Evolutionary conservation across 2,888 invertebrate species (phyloP).

Genomic region (Thumatha senex): DNA sequence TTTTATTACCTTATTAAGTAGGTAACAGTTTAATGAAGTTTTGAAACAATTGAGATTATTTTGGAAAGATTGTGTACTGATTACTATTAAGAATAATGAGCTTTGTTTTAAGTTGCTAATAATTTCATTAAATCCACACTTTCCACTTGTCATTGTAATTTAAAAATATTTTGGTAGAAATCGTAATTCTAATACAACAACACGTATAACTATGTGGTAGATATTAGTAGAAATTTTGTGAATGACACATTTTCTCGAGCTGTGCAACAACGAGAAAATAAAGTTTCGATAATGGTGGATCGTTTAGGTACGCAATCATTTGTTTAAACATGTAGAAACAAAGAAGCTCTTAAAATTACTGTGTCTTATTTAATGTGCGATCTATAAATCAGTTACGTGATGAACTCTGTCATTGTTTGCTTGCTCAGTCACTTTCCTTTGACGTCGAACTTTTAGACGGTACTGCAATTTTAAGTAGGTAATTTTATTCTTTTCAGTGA

Average conservation of each 20-base stretch:
- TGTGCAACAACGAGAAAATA: constrained; percentile 53
- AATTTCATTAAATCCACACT: too few species aligned
- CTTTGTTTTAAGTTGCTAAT: too few species aligned
- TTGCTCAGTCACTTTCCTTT: constrained; percentile 73
- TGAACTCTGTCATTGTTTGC: constrained; percentile 66
- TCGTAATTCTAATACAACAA: neutral
- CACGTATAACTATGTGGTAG: constrained; percentile 39
- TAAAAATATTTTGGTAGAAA: neutral
- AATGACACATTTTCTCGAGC: constrained; percentile 70
- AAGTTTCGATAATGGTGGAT: constrained; percentile 75
- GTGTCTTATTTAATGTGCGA: constrained; percentile 17
- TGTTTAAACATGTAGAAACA: constrained; percentile 15
- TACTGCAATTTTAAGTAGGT: constrained; percentile 53
- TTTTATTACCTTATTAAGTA: neutral
- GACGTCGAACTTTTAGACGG: constrained; percentile 73
- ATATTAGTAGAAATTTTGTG: constrained; percentile 33
- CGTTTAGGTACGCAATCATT: constrained; percentile 71
- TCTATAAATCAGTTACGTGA: constrained; percentile 38
- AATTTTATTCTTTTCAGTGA: constrained; percentile 88
- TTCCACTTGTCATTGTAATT: too few species aligned
- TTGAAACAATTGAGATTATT: too few species aligned
- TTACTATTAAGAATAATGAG: too few species aligned
- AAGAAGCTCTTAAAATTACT: constrained; percentile 9
- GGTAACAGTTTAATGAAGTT: neutral
- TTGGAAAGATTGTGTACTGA: too few species aligned